These are phyloP conservation scores for Drosophila picticornis DNA, from an alignment of 2,888 invertebrate genomes.

Conservation along the genomic window DNA sequence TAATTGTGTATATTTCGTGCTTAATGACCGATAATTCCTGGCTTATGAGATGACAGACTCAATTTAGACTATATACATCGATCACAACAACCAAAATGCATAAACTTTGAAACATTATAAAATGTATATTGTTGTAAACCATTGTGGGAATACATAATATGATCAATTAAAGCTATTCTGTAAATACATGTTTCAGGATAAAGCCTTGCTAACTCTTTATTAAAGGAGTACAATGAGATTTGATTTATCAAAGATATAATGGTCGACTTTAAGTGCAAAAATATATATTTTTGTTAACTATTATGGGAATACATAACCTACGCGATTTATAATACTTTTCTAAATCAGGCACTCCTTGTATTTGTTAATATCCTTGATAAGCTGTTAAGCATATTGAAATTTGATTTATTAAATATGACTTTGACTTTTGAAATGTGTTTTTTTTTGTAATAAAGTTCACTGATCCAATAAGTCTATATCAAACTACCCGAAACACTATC, in stretches of 20 bases:
- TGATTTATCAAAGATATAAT: not conserved
- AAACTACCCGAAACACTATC: not conserved
- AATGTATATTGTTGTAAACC: not conserved
- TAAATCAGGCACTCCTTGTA: not conserved
- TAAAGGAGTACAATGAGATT: not conserved
- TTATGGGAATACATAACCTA: not conserved
- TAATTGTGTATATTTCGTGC: not conserved
- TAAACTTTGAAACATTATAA: not conserved
- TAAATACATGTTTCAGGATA: not conserved
- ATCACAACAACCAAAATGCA: not conserved
- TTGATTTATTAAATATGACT: not conserved
- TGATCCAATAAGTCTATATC: not conserved
- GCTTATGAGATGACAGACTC: not conserved
- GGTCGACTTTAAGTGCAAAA: not conserved
- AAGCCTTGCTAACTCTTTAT: not conserved
- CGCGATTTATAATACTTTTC: not conserved
- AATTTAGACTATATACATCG: not conserved
- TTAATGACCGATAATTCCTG: not conserved
- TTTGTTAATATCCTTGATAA: not conserved
- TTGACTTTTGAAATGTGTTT: not conserved
- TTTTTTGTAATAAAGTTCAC: constrained; percentile 1
- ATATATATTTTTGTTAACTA: not conserved
- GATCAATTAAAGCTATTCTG: not conserved
- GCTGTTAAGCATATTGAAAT: not conserved
- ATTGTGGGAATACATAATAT: not conserved